A percentile compares a stretch with the other conserved stretches of the same genome.
Conservation (phyloP, 2,888 invertebrate species). For the Arrhopalites spinosus region DNA sequence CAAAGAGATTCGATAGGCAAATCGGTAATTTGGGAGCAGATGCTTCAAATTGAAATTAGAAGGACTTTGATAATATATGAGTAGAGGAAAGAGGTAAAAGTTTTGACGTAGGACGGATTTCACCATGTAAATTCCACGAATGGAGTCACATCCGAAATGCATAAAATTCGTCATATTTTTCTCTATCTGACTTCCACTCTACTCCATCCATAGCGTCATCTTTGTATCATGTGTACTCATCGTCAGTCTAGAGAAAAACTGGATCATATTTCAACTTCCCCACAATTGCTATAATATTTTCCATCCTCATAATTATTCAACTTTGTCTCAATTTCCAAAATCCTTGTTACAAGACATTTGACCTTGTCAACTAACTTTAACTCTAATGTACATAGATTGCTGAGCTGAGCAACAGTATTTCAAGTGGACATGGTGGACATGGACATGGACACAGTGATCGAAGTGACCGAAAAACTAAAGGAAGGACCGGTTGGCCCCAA, state of each 20-base stretch:
- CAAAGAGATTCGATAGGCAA: no score
- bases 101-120: no score
- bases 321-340: not conserved
- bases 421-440: slow-evolving; percentile 30
- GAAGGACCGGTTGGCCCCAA: slow-evolving; percentile 95
- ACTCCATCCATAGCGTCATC: no score
- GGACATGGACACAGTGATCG: not conserved
- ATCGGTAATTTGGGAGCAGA: no score
- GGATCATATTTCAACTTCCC: not conserved
- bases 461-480: slow-evolving; percentile 66
- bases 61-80: no score
- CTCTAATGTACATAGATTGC: slow-evolving; percentile 36
- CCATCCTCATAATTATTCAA: not conserved
- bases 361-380: not conserved
- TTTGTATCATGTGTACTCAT: no score
- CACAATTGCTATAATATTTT: not conserved
- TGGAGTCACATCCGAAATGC: slow-evolving; percentile 9
- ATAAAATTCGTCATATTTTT: slow-evolving; percentile 15
- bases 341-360: not conserved
- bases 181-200: no score
- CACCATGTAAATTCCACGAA: no score
- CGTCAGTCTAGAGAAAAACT: not conserved
- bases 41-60: no score
- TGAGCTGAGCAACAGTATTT: slow-evolving; percentile 34
- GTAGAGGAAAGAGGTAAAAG: no score